Percentiles rank a stretch among this genome's conserved stretches.
Conservation (phyloP, 2,113 vertebrate species). For the Origma solitaria region DNA sequence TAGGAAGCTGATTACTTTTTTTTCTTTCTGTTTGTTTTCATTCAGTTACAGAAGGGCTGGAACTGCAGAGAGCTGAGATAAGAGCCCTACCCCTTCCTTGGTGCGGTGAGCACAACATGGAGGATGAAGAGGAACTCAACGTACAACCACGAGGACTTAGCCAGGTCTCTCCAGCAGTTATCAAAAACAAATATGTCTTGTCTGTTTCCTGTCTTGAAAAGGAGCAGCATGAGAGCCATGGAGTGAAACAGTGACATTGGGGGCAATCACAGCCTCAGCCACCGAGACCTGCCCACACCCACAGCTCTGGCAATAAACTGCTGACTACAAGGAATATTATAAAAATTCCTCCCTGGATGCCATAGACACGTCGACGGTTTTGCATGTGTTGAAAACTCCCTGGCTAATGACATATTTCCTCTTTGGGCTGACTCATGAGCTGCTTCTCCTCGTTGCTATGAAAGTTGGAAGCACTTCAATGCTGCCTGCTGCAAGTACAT, state of each 20-base stretch:
- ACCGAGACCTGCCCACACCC: background rate
- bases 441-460: conserved; percentile 13
- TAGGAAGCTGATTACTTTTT: background rate
- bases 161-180: background rate
- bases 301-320: background rate
- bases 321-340: background rate
- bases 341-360: conserved; percentile 16
- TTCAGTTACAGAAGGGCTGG: background rate
- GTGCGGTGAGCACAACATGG: accelerated
- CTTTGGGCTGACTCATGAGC: conserved; percentile 13
- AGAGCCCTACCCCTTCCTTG: conserved; percentile 4
- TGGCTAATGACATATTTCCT: conserved; percentile 18
- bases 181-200: background rate
- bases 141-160: background rate
- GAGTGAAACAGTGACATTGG: background rate
- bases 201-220: background rate
- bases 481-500: background rate
- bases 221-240: background rate
- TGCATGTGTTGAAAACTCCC: background rate
- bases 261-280: background rate
- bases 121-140: background rate
- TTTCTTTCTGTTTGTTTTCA: conserved; percentile 1
- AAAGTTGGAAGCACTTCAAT: background rate
- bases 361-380: background rate
- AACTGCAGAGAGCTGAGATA: background rate